Percentiles rank a stretch among this genome's conserved stretches.
Conservation (phyloP, 2,113 vertebrate genomes). For the Ammodytes marinus region DNA sequence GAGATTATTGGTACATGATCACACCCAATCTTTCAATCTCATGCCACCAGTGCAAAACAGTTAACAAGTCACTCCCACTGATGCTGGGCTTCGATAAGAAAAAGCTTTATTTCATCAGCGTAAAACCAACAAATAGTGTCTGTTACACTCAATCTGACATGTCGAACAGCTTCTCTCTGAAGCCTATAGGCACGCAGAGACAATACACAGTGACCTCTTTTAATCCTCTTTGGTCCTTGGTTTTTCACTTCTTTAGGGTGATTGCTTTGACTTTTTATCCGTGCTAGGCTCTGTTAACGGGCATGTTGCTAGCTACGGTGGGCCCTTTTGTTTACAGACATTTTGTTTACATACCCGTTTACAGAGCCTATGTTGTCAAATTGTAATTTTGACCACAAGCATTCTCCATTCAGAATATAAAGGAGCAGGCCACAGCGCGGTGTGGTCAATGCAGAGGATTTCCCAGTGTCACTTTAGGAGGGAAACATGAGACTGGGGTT, state of each 20-base stretch:
- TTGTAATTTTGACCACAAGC: no score
- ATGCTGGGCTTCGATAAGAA: neutral
- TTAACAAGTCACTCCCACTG: neutral
- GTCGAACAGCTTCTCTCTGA: conserved; percentile 2
- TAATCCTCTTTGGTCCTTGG: conserved; percentile 18
- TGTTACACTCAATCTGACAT: neutral
- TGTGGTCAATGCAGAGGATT: neutral
- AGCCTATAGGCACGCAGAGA: conserved; percentile 38
- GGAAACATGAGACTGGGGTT: neutral
- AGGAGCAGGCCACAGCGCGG: neutral
- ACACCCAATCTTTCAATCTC: neutral
- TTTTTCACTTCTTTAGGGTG: neutral
- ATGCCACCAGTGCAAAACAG: neutral
- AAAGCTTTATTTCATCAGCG: conserved; percentile 33
- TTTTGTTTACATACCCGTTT: no score
- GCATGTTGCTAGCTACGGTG: no score
- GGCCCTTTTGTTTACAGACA: no score
- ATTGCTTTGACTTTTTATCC: neutral
- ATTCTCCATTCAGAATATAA: neutral
- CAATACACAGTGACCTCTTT: conserved; percentile 15
- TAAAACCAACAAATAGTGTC: neutral
- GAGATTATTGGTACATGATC: conserved; percentile 27
- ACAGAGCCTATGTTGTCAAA: no score
- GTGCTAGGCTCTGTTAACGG: no score
- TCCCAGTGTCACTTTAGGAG: neutral